Evolutionary conservation across 53 echinoderm and acorn worm species (phyloP).

Genomic region (Arbacia lixula): DNA sequence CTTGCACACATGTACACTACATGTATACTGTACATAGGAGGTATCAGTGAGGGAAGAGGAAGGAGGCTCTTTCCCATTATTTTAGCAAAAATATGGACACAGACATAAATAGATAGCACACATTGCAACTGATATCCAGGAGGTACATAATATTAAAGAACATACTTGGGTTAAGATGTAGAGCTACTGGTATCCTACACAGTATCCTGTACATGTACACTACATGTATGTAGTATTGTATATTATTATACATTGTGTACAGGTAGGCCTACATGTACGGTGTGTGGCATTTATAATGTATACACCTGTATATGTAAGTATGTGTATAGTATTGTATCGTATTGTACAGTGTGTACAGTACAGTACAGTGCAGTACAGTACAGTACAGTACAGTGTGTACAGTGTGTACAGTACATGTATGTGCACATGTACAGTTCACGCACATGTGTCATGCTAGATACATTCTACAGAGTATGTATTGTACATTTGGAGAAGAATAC

Average conservation of each 20-base stretch:
- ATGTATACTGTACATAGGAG: no score
- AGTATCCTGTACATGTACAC: neutral
- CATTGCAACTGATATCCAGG: no score
- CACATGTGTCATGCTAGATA: no score
- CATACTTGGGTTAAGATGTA: no score
- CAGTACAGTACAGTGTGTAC: neutral
- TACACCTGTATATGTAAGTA: neutral
- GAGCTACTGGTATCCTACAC: neutral
- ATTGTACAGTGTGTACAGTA: neutral
- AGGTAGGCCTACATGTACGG: neutral
- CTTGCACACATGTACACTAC: no score
- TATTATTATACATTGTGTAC: neutral
- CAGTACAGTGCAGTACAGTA: neutral
- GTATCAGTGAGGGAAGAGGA: no score
- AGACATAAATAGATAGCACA: no score
- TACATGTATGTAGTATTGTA: neutral
- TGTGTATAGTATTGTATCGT: neutral
- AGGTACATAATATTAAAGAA: no score
- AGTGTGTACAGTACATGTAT: neutral
- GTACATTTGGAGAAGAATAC: no score
- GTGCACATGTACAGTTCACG: neutral
- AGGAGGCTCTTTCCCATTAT: no score
- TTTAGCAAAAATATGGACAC: no score
- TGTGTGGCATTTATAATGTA: neutral
- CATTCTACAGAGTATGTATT: no score